Evolutionary conservation across 2,888 invertebrate genomes (phyloP), one percentile per base, ranked within the genome.

Genomic region (Peribatodes rhomboidaria): DNA sequence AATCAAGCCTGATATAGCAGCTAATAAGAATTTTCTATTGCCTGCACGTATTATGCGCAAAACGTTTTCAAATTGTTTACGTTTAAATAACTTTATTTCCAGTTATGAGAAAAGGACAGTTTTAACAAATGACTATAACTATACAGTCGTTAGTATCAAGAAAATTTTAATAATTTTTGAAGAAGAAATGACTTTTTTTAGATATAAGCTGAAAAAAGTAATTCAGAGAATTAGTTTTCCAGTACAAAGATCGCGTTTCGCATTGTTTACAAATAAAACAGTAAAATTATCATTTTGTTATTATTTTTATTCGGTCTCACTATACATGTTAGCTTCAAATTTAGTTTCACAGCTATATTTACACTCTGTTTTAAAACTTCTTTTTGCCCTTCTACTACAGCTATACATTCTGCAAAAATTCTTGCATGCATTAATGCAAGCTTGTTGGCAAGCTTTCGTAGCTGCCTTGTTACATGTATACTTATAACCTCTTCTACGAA

Each of bases 371-470:
- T 66, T 78, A 11, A 83, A 74, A 0, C 42, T 56, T 10, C 16
- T 73, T 49, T 77, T 80, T 35, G 83, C 66, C 35, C 57, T 70
- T 0, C 56, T 55, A 0, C 72, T 73, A 60, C 86, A 87, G 47
- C 54, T 69, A 2, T 70, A 50, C 7, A 22, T 55, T 20, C n/a
- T 56, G 37, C 78, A 79, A 20, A 71, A 72, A 9, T 66, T 71
- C 66, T 53, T 73, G 13, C 75, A 77, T 0, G 80, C 74, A 0
- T 60, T 66, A 2, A 57, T 57, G 47, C 87, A 87, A 0, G 86
- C 83, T 22, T 66, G 75, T 6, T 2, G 62, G 47, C 88, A 88
- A 13, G 61, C 20, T 60, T 69, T 79, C 0, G 49, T 52, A 1
- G 69, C 73, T 39, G 50, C 71, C 11, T 66, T 77, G 2, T 49